Conservation (phyloP, 2,797 vertebrate genomes). For the Odontamblyopus rebecca region DNA sequence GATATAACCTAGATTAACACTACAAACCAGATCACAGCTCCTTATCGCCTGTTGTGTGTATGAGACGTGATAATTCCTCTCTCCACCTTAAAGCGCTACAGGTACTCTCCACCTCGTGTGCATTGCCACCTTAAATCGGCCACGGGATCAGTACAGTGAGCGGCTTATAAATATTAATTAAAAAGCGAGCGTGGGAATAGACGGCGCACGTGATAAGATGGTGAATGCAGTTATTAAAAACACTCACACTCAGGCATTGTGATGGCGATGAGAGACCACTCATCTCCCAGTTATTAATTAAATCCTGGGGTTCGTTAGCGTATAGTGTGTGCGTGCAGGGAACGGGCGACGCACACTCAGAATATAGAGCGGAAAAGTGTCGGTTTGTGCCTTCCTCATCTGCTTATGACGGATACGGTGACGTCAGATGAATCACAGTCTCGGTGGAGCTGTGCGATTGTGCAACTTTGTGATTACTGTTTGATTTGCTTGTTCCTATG, state of each 20-base stretch:
- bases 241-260: conserved; percentile 33
- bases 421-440: too few species aligned
- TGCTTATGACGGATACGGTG: too few species aligned
- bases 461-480: too few species aligned
- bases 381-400: too few species aligned
- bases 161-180: conserved; percentile 58
- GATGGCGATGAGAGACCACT: conserved; percentile 63
- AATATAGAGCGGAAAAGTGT: too few species aligned
- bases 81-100: background rate
- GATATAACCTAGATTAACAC: too few species aligned
- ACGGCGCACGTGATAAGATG: conserved; percentile 42
- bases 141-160: conserved; percentile 21
- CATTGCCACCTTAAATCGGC: background rate
- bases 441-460: too few species aligned
- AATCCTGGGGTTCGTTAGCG: conserved; percentile 37
- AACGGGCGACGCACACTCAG: too few species aligned
- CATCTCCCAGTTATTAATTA: conserved; percentile 69
- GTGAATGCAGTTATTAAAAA: conserved; percentile 60
- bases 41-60: background rate
- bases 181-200: conserved; percentile 30
- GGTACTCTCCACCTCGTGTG: conserved; percentile 1
- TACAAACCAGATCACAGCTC: background rate
- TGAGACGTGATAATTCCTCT: background rate
- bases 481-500: too few species aligned
- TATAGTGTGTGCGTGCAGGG: conserved; percentile 7